phyloP scores from a whole-genome alignment of 2,888 invertebrate species.

The Tetanocera ferruginea region DNA sequence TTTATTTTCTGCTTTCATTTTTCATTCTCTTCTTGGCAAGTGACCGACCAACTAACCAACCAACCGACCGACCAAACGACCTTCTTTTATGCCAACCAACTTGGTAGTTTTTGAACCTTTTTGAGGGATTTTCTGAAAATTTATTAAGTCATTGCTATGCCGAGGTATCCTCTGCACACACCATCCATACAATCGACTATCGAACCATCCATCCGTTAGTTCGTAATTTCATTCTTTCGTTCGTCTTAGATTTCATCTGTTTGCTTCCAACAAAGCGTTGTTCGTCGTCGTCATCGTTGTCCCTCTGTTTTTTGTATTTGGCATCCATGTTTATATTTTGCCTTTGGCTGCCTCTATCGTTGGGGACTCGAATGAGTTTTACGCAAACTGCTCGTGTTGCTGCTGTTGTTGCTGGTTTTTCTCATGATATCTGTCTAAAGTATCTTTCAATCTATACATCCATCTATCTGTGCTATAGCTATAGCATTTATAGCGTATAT shows the following conservation, averaged over 20 bases:
- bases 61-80: not conserved
- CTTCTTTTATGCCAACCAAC: not conserved
- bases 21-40: not conserved
- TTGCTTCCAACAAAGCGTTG: not conserved
- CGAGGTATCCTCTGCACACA: slow-evolving; percentile 4
- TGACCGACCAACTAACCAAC: not conserved
- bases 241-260: not conserved
- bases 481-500: slow-evolving; percentile 1
- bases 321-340: slow-evolving; percentile 4
- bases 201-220: slow-evolving; percentile 2
- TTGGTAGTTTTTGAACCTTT: slow-evolving; percentile 30
- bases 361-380: slow-evolving; percentile 9
- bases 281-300: not conserved
- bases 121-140: slow-evolving; percentile 40
- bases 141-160: slow-evolving; percentile 30
- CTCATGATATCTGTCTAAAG: not conserved
- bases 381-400: not conserved
- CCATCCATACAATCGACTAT: not conserved
- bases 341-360: not conserved
- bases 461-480: not conserved
- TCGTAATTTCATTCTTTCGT: not conserved
- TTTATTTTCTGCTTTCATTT: not conserved
- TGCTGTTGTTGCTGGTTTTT: slow-evolving; percentile 1
- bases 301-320: slow-evolving; percentile 12
- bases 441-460: slow-evolving; percentile 11